A percentile compares a stretch with the other conserved stretches of the same genome.
phyloP scores from a whole-genome alignment of 2,888 invertebrate species.

The Hartigia nigra region DNA sequence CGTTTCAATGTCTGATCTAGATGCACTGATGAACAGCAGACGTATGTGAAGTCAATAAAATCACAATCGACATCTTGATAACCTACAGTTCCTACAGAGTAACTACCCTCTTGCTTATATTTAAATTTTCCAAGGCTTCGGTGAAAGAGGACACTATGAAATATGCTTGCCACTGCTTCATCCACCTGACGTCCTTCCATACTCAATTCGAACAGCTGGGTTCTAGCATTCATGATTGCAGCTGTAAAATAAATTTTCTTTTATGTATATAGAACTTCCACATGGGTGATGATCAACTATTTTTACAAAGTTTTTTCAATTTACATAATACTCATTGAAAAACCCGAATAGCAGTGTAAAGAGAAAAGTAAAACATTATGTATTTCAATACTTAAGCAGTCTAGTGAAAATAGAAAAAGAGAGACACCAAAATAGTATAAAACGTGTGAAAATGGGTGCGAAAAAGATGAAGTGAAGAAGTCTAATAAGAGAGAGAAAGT shows the following conservation, averaged over 20 bases:
- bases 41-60: slow-evolving; percentile 97
- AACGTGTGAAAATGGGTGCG: not conserved
- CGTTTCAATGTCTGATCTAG: slow-evolving; percentile 79
- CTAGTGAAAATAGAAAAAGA: not conserved
- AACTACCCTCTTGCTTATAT: slow-evolving; percentile 93
- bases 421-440: not conserved
- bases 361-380: not conserved
- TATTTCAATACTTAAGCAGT: not conserved
- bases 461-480: not conserved
- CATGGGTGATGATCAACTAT: not conserved
- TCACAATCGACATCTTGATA: slow-evolving; percentile 98
- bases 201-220: slow-evolving; percentile 82
- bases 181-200: slow-evolving; percentile 93
- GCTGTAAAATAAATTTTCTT: slow-evolving; percentile 13
- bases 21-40: slow-evolving; percentile 88
- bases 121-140: slow-evolving; percentile 92
- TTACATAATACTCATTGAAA: not conserved
- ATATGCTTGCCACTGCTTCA: slow-evolving; percentile 90
- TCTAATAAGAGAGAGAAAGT: not conserved
- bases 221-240: slow-evolving; percentile 80
- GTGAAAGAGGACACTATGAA: slow-evolving; percentile 92
- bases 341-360: not conserved
- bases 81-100: slow-evolving; percentile 95
- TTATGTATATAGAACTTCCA: not conserved
- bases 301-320: not conserved